Conservation (phyloP, 2,888 invertebrate genomes). For the Heliothis peltigera region DNA sequence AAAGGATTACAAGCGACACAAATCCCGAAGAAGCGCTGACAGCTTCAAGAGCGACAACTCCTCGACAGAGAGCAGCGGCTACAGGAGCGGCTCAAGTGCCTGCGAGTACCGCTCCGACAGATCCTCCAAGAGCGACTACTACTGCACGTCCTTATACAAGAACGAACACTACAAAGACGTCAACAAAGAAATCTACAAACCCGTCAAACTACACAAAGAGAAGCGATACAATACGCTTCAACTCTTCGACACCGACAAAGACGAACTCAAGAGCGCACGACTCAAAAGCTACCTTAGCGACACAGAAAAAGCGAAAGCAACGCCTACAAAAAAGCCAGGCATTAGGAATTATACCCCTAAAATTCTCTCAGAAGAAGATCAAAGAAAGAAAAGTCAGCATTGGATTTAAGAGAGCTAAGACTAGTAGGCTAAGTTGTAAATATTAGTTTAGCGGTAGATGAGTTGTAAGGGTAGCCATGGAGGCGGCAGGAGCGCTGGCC, state of each 20-base stretch:
- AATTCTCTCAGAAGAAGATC: slow-evolving; percentile 90
- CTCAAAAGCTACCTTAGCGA: slow-evolving; percentile 81
- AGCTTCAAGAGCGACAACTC: slow-evolving; percentile 86
- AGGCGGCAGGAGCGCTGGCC: slow-evolving; percentile 88
- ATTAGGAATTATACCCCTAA: slow-evolving; percentile 93
- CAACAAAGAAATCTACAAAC: slow-evolving; percentile 87
- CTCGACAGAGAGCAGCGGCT: slow-evolving; percentile 86
- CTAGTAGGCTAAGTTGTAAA: slow-evolving; percentile 87
- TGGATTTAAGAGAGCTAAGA: slow-evolving; percentile 91
- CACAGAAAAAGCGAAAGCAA: slow-evolving; percentile 83
- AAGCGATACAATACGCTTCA: slow-evolving; percentile 83
- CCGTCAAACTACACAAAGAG: slow-evolving; percentile 87
- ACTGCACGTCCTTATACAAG: slow-evolving; percentile 86
- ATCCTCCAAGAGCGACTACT: slow-evolving; percentile 83
- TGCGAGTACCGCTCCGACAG: slow-evolving; percentile 83
- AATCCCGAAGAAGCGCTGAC: slow-evolving; percentile 79
- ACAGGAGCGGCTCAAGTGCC: slow-evolving; percentile 84
- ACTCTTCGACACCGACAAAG: slow-evolving; percentile 81
- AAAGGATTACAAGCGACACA: slow-evolving; percentile 79
- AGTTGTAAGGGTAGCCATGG: slow-evolving; percentile 79
- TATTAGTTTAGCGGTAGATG: slow-evolving; percentile 86
- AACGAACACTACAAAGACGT: slow-evolving; percentile 87
- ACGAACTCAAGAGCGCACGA: slow-evolving; percentile 78
- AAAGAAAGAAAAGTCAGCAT: slow-evolving; percentile 89
- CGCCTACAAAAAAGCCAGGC: slow-evolving; percentile 87